Evolutionary conservation across 2,797 vertebrate genomes (phyloP), one percentile per base, ranked within the genome.

Genomic region (Ctenosaura bakeri): DNA sequence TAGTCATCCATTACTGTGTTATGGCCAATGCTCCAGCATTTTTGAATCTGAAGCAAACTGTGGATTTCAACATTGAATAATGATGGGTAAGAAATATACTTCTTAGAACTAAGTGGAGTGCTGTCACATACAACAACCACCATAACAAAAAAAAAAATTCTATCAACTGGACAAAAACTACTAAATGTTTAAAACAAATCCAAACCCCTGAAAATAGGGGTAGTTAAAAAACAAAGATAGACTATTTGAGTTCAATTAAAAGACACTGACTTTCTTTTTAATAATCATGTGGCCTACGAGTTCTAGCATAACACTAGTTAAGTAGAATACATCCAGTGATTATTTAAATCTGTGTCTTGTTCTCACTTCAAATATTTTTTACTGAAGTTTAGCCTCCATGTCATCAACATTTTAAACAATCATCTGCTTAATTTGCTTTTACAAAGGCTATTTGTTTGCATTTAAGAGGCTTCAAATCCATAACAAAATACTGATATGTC

Each of bases 181-280:
- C 89, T 85, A 96, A 94, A 90, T 90, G 81, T 94, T 91, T 94
- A 94, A 95, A 94, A 94, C 93, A 38, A 85, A 1, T 91, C 90
- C 66, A 92, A 96, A 77, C 83, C 91, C 96, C 90, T 94, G 94
- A 96, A 97, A 96, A 94, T 94, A 94, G 94, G 92, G 93, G 95
- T 66, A 94, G 93, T 89, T 89, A 92, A 84, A 92, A 95, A 95
- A 96, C 87, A 94, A 88, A 94, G 91, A 88, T 93, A 96, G 94
- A 92, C 83, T 85, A 32, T 90, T 94, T 93, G 92, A 88, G 83
- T 93, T 93, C 0, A 29, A 74, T 89, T 91, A 22, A 91, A 92
- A 94, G 86, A 89, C 77, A 89, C 87, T 88, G 78, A 87, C 80
- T 76, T 83, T 46, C 38, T 32, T 14, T 46, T 46, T 46, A 89